Evolutionary conservation across 2,888 invertebrate genomes (phyloP).

Genomic region (Agonopterix heracliana): DNA sequence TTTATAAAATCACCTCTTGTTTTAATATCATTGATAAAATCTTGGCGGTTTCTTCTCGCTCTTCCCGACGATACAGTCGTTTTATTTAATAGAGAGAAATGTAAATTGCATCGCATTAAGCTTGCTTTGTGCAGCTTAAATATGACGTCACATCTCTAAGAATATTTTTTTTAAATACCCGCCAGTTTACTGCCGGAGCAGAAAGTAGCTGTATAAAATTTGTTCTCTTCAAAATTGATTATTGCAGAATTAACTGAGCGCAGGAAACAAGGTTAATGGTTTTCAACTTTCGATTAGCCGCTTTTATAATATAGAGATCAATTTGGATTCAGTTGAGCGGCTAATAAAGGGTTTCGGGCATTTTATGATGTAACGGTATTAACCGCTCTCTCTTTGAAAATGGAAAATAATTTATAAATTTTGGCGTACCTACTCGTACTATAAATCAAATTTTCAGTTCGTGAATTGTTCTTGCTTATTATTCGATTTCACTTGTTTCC

Average conservation of each 20-base stretch:
- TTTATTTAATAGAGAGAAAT: constrained; percentile 20
- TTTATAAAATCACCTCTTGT: constrained; percentile 29
- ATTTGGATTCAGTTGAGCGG: constrained; percentile 18
- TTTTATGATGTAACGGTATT: background rate
- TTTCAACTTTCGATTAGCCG: constrained; percentile 19
- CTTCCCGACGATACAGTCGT: constrained; percentile 21
- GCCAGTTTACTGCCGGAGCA: too few species aligned
- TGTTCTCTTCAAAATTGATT: too few species aligned
- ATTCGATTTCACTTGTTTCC: constrained; percentile 26
- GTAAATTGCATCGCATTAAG: background rate
- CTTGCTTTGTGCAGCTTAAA: background rate
- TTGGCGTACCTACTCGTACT: too few species aligned
- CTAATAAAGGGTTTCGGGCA: constrained; percentile 5
- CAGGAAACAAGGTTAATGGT: constrained; percentile 13
- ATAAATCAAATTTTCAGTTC: too few species aligned
- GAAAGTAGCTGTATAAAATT: too few species aligned
- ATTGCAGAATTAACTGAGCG: constrained; percentile 7
- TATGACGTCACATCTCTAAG: background rate
- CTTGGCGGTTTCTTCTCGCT: constrained; percentile 18
- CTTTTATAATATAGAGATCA: constrained; percentile 23
- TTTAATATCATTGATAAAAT: constrained; percentile 34
- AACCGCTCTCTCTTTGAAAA: too few species aligned
- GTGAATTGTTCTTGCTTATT: constrained; percentile 13
- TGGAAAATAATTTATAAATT: too few species aligned
- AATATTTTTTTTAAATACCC: too few species aligned